phyloP scores from a whole-genome alignment of 2,113 vertebrate genomes.

The Cyrtonyx montezumae region DNA sequence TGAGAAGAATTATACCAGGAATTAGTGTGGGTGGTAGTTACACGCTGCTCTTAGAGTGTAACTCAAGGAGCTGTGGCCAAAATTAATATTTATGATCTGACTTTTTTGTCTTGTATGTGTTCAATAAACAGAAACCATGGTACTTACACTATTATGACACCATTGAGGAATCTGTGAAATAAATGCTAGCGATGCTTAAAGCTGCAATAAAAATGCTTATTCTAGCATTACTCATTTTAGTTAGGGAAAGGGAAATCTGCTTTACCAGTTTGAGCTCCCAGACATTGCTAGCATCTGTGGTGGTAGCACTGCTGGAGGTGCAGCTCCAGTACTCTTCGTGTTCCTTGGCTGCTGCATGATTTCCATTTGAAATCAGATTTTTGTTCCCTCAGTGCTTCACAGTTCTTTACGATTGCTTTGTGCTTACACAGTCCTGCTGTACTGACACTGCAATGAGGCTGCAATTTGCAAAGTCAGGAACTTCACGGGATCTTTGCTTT shows the following conservation, averaged over 20 bases:
- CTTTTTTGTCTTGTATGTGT: background rate
- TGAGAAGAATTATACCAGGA: background rate
- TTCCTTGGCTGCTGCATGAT: background rate
- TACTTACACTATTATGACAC: background rate
- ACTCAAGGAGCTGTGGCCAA: background rate
- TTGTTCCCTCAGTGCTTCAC: background rate
- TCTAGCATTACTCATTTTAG: background rate
- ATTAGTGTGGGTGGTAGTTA: constrained; percentile 29
- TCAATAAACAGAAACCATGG: background rate
- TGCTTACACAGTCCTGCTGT: fast-evolving
- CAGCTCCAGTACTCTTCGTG: background rate
- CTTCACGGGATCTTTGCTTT: background rate
- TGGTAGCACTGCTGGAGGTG: background rate
- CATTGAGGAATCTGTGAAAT: background rate
- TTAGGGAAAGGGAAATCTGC: background rate
- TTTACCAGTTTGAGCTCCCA: background rate
- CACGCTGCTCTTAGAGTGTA: background rate
- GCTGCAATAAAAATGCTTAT: background rate
- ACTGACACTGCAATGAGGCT: fast-evolving
- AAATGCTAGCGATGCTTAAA: background rate
- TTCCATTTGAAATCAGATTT: background rate
- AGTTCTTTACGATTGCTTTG: background rate
- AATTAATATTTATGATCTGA: background rate
- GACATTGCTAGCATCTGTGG: no score
- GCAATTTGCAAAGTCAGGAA: background rate